Evolutionary conservation across 30 jellyfish, hydroid and myxozoan species (phyloP).

Genomic region (Catostylus mosaicus): DNA sequence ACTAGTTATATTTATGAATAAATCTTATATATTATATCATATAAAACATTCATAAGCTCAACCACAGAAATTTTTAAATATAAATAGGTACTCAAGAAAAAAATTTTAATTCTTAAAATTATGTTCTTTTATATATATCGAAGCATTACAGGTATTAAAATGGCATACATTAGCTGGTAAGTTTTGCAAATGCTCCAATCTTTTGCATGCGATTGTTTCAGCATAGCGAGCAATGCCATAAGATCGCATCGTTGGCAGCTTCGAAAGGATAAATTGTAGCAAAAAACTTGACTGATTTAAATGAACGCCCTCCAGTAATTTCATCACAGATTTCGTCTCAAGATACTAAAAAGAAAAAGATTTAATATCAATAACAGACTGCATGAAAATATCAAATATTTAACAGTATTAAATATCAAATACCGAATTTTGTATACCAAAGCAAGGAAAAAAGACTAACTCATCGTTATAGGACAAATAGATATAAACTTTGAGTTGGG

Average conservation of each 20-base stretch:
- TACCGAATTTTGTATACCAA: too few relatives aligned
- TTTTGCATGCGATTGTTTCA: conserved; percentile 77
- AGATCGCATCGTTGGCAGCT: conserved; percentile 52
- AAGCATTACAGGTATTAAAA: background rate
- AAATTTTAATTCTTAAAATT: background rate
- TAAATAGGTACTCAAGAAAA: background rate
- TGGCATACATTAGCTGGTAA: conserved; percentile 57
- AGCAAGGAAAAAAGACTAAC: too few relatives aligned
- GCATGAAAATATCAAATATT: too few relatives aligned
- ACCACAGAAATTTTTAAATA: background rate
- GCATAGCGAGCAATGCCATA: conserved; percentile 85
- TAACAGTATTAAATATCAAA: too few relatives aligned
- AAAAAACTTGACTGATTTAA: conserved; percentile 59
- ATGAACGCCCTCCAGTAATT: conserved; percentile 46
- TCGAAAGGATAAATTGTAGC: conserved; percentile 56
- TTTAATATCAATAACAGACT: too few relatives aligned
- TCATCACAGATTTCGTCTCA: conserved; percentile 39
- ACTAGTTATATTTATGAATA: background rate
- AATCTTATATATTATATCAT: background rate
- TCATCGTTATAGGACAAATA: too few relatives aligned
- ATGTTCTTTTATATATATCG: background rate
- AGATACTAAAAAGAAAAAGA: conserved; percentile 35
- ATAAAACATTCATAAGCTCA: background rate
- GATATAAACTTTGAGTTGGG: too few relatives aligned
- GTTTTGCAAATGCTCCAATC: conserved; percentile 66